phyloP scores from a whole-genome alignment of 2,113 vertebrate genomes.

The Marmota flaviventris region DNA sequence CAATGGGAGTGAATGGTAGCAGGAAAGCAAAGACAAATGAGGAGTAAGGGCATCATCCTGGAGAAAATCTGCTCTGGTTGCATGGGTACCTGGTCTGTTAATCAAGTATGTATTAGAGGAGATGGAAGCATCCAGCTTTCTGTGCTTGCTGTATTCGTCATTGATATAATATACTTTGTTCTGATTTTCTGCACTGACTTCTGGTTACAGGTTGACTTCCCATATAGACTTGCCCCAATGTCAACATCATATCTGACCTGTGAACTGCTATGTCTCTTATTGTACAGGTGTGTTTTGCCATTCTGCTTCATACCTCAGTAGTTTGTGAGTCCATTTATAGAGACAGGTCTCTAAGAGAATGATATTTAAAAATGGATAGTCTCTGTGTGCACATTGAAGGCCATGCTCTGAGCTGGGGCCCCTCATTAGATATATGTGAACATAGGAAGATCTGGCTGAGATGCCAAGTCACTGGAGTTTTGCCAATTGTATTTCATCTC shows the following conservation, averaged over 20 bases:
- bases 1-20: not conserved
- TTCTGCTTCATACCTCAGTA: not conserved
- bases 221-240: not conserved
- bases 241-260: not conserved
- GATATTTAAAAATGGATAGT: slow-evolving; percentile 2
- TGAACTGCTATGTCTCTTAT: not conserved
- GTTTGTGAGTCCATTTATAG: not conserved
- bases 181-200: not conserved
- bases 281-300: not conserved
- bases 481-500: not conserved
- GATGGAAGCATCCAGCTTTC: not conserved
- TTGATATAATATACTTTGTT: not conserved
- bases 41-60: not conserved
- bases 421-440: not conserved
- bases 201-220: not conserved
- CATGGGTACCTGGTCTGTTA: not conserved
- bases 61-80: not conserved
- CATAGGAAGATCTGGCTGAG: not conserved
- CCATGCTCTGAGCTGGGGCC: not conserved
- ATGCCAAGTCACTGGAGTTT: not conserved
- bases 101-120: not conserved
- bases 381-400: not conserved
- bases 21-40: not conserved
- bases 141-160: not conserved
- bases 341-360: not conserved